Evolutionary conservation across 2,113 vertebrate genomes (phyloP).

Genomic region (Australoheros scitulus): DNA sequence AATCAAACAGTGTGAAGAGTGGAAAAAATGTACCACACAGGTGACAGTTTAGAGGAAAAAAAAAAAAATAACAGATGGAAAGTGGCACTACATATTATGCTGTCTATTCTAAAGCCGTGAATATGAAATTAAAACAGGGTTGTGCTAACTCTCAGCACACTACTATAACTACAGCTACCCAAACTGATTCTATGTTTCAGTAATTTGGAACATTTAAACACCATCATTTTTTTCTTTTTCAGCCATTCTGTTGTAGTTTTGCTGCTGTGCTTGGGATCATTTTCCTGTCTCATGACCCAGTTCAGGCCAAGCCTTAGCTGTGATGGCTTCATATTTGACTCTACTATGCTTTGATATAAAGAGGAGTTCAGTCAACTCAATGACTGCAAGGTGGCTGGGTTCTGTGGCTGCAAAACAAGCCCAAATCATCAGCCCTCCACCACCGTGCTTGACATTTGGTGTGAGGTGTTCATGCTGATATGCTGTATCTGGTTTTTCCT

Average conservation of each 20-base stretch:
- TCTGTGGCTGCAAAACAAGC: background rate
- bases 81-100: no score
- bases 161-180: no score
- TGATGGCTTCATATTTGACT: background rate
- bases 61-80: no score
- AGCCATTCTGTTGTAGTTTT: background rate
- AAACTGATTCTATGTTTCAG: no score
- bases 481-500: background rate
- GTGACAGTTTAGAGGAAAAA: no score
- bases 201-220: background rate
- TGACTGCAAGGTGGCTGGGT: background rate
- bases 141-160: no score
- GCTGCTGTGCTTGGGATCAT: background rate
- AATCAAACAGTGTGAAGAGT: no score
- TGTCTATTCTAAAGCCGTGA: no score
- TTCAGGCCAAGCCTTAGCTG: background rate
- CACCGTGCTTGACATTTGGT: background rate
- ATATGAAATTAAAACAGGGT: no score
- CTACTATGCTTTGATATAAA: background rate
- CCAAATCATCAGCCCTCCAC: background rate
- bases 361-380: background rate
- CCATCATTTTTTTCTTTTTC: background rate
- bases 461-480: background rate
- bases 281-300: background rate
- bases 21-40: no score